phyloP scores from a whole-genome alignment of 2,113 vertebrate genomes.

The Thermophis baileyi region DNA sequence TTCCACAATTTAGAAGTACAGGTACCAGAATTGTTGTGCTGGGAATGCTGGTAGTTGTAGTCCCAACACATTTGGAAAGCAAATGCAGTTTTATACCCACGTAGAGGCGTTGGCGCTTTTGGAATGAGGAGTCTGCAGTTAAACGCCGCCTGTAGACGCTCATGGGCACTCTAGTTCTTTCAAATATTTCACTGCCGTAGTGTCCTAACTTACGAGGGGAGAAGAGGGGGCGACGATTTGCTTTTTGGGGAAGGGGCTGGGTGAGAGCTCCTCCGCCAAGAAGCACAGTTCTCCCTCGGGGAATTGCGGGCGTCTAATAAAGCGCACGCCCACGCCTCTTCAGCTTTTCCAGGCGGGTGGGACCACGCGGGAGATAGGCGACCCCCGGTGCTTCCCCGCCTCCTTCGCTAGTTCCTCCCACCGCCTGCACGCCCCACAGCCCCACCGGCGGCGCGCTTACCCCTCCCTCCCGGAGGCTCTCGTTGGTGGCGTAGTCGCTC shows the following conservation, averaged over 20 bases:
- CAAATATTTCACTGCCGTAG: no score
- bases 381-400: not conserved
- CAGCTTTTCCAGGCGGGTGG: not conserved
- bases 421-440: not conserved
- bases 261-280: not conserved
- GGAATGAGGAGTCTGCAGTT: not conserved
- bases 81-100: not conserved
- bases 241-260: not conserved
- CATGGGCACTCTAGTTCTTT: not conserved
- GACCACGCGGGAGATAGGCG: not conserved
- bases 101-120: no score
- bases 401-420: not conserved
- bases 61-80: not conserved
- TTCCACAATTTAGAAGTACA: not conserved
- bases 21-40: not conserved
- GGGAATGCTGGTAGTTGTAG: not conserved
- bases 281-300: not conserved
- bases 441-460: not conserved
- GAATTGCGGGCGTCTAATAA: not conserved
- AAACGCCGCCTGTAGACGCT: not conserved
- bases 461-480: not conserved
- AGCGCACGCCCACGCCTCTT: not conserved
- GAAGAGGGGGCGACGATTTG: not conserved
- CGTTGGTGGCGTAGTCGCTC: slow-evolving; percentile 11
- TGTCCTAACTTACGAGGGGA: not conserved